These are phyloP conservation scores for Temnothorax unifasciatus DNA, from an alignment of 2,888 invertebrate genomes.

Conservation along the genomic window DNA sequence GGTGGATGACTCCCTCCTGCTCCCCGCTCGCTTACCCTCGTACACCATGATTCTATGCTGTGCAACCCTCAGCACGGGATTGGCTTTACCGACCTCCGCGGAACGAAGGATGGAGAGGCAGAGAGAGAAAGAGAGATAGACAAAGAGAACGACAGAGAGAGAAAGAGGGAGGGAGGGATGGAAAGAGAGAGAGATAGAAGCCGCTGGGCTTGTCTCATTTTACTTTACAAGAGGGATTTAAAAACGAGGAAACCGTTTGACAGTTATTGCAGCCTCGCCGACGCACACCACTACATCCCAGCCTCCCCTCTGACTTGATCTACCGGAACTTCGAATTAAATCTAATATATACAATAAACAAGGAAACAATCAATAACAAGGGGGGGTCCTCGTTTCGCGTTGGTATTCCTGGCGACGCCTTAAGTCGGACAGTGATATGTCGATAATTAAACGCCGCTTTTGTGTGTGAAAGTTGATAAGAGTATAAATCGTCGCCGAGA, in stretches of 20 bases:
- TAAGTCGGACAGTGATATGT: conserved; percentile 77
- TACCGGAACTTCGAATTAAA: conserved; percentile 81
- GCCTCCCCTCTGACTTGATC: conserved; percentile 56
- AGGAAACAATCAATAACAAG: conserved; percentile 85
- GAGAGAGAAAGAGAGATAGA: conserved; percentile 52
- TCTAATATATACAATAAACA: conserved; percentile 86
- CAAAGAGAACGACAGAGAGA: conserved; percentile 24
- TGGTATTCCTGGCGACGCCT: conserved; percentile 49
- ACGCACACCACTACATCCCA: conserved; percentile 50
- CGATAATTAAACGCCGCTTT: conserved; percentile 81
- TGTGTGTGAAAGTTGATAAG: conserved; percentile 46
- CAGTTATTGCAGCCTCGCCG: conserved; percentile 83
- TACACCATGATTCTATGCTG: conserved; percentile 56
- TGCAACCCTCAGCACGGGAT: conserved; percentile 61
- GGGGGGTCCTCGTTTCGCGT: conserved; percentile 60
- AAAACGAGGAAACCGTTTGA: conserved; percentile 85
- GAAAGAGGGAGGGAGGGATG: conserved; percentile 27
- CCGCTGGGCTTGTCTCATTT: conserved; percentile 83
- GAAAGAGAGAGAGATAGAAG: conserved; percentile 32
- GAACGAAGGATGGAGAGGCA: conserved; percentile 38
- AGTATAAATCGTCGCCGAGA: conserved; percentile 46
- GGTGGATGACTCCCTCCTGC: conserved; percentile 54
- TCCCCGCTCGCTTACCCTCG: conserved; percentile 56
- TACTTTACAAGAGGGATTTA: conserved; percentile 86
- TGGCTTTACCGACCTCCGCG: conserved; percentile 59